Percentiles rank a stretch among this genome's conserved stretches.
These are phyloP conservation scores for Grus americana DNA, from an alignment of 2,113 vertebrate species.

Conservation along the genomic window DNA sequence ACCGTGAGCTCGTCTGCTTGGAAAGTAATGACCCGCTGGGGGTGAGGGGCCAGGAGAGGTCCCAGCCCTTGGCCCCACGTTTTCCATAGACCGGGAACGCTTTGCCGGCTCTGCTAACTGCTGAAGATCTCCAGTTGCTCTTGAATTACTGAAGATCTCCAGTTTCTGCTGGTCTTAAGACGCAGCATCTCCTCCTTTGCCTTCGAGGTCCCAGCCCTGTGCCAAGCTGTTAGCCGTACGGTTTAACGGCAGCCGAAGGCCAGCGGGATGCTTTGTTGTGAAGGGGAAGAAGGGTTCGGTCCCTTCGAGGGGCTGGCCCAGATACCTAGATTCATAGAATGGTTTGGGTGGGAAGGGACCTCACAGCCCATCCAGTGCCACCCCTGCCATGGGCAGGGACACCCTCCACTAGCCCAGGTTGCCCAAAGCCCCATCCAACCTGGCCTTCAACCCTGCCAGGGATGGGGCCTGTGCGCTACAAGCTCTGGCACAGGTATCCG, in stretches of 20 bases:
- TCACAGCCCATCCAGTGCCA: too few species aligned
- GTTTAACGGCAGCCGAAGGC: neutral
- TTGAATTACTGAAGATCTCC: neutral
- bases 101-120: neutral
- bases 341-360: too few species aligned
- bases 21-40: slow-evolving; percentile 10
- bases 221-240: fast-evolving
- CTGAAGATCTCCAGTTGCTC: neutral
- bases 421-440: too few species aligned
- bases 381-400: too few species aligned
- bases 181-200: too few species aligned
- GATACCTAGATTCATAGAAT: too few species aligned
- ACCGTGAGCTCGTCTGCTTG: slow-evolving; percentile 28
- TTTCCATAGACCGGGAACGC: fast-evolving
- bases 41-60: fast-evolving
- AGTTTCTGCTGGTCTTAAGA: neutral
- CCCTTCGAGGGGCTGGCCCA: neutral
- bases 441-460: too few species aligned
- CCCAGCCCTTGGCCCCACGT: neutral
- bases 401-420: too few species aligned
- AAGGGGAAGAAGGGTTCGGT: neutral
- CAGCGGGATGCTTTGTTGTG: neutral
- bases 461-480: too few species aligned
- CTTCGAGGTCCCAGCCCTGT: neutral
- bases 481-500: neutral